These are phyloP conservation scores for Glyptemys insculpta DNA, from an alignment of 2,797 vertebrate genomes.

Conservation along the genomic window DNA sequence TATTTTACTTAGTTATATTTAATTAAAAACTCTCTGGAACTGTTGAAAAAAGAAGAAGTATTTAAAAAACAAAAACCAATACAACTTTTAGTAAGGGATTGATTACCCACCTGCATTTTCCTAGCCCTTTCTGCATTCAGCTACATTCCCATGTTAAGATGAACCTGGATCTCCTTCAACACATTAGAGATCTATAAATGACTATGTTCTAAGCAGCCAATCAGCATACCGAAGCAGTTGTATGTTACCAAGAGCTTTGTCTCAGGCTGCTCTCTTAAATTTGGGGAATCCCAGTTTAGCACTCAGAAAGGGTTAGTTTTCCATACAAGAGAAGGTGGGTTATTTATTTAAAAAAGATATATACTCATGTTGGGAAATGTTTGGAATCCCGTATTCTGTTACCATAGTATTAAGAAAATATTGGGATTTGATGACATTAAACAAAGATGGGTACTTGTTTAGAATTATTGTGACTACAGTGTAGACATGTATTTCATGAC, in stretches of 20 bases:
- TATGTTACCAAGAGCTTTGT: not conserved
- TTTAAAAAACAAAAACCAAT: not conserved
- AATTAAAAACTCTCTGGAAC: not conserved
- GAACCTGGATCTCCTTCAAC: not conserved
- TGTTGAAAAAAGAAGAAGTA: not conserved
- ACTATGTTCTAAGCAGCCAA: not conserved
- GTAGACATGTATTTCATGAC: not conserved
- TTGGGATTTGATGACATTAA: not conserved
- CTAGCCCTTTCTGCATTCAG: not conserved
- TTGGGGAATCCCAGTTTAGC: not conserved
- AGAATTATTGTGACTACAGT: not conserved
- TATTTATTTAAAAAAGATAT: not conserved
- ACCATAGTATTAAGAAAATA: not conserved
- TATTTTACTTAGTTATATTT: not conserved
- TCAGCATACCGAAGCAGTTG: not conserved
- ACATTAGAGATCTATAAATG: not conserved
- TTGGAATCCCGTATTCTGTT: not conserved
- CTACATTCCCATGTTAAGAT: accelerated
- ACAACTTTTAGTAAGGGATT: not conserved
- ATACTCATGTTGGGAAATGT: not conserved
- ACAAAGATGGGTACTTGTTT: not conserved
- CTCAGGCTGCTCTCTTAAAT: not conserved
- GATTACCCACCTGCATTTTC: not conserved
- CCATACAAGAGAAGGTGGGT: not conserved
- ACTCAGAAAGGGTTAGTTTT: not conserved